Percentiles rank a stretch among this genome's conserved stretches.
These are phyloP conservation scores for Echeneis naucrates DNA, from an alignment of 2,797 vertebrate genomes.

Conservation along the genomic window DNA sequence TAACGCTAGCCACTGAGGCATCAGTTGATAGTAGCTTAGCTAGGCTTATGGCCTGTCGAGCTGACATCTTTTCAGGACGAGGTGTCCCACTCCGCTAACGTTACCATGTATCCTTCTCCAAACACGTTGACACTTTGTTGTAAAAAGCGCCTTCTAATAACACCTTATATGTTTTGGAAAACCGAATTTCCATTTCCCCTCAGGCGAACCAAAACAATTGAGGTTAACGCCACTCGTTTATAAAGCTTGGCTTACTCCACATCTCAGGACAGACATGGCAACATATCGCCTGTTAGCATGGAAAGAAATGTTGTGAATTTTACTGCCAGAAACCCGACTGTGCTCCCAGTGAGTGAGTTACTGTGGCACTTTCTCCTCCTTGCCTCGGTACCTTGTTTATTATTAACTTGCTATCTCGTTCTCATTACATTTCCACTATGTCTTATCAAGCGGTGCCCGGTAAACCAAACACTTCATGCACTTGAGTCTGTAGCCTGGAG, in stretches of 20 bases:
- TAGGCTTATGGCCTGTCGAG: conserved; percentile 79
- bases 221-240: conserved; percentile 36
- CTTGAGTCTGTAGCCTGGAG: conserved; percentile 23
- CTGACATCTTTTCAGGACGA: conserved; percentile 72
- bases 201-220: conserved; percentile 36
- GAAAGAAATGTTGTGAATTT: conserved; percentile 41
- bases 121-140: conserved; percentile 36
- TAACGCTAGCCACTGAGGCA: conserved; percentile 80
- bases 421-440: conserved; percentile 30
- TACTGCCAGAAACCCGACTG: conserved; percentile 20
- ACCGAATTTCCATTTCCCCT: conserved; percentile 4
- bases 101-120: neutral
- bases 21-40: conserved; percentile 79
- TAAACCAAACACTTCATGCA: conserved; percentile 42
- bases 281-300: conserved; percentile 40
- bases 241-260: conserved; percentile 47
- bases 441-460: conserved; percentile 33
- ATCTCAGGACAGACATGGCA: conserved; percentile 34
- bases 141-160: neutral
- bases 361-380: conserved; percentile 51
- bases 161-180: neutral
- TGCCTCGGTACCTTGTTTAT: conserved; percentile 45
- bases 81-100: conserved; percentile 36
- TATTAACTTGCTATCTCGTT: conserved; percentile 51
- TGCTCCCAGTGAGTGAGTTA: conserved; percentile 24